Percentiles rank a stretch among this genome's conserved stretches.
Evolutionary conservation across 2,113 vertebrate genomes (phyloP).

Genomic region (Ahaetulla prasina): DNA sequence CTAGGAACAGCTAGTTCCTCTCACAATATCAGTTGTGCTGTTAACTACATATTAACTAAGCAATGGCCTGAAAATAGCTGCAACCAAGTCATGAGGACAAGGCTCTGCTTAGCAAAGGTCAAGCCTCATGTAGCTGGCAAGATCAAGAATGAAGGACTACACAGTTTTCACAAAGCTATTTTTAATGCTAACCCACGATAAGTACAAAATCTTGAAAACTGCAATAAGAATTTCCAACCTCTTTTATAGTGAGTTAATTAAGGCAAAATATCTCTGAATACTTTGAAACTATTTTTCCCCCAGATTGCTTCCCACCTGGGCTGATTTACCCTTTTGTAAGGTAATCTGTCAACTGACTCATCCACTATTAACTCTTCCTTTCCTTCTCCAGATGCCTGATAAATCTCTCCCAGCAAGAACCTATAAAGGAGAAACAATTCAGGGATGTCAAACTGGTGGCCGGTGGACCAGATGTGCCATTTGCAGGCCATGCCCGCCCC

Average conservation of each 20-base stretch:
- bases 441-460: too few species aligned
- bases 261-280: neutral
- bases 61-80: neutral
- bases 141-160: neutral
- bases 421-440: neutral
- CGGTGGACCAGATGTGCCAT: too few species aligned
- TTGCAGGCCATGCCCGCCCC: too few species aligned
- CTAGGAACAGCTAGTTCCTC: neutral
- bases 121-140: neutral
- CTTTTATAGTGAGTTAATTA: neutral
- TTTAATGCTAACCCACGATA: neutral
- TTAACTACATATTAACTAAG: neutral
- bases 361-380: neutral
- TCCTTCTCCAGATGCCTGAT: neutral
- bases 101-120: neutral
- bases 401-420: neutral
- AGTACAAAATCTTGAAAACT: neutral
- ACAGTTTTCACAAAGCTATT: neutral
- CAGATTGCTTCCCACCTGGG: neutral
- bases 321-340: neutral
- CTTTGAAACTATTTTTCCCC: neutral
- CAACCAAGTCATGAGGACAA: neutral
- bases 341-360: neutral
- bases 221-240: neutral
- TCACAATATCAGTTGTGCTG: neutral